Conservation (phyloP, 2,113 vertebrate genomes). For the Rhinopomastus cyanomelas region DNA sequence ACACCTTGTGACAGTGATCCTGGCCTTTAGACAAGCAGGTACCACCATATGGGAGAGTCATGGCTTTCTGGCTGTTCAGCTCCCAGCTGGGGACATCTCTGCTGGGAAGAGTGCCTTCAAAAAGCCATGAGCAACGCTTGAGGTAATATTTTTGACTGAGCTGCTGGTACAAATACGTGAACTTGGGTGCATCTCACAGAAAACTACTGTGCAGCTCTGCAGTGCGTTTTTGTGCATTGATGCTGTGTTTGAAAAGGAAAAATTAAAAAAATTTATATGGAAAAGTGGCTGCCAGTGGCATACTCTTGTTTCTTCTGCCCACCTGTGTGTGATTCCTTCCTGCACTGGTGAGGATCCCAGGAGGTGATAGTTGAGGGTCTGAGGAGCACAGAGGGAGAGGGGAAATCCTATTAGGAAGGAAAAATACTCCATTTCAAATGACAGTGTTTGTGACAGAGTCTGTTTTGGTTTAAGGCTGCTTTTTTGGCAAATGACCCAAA, state of each 20-base stretch:
- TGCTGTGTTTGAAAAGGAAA: not conserved
- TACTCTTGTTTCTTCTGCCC: not conserved
- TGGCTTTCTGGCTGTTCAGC: not conserved
- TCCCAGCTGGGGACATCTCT: not conserved
- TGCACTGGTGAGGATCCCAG: accelerated
- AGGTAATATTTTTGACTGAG: no score
- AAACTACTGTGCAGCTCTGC: conserved; percentile 1
- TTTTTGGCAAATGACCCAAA: not conserved
- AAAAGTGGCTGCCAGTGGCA: accelerated
- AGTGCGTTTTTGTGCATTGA: not conserved
- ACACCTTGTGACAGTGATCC: not conserved
- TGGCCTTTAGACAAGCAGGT: not conserved
- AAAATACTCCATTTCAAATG: not conserved
- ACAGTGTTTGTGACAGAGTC: not conserved
- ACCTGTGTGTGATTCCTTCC: not conserved
- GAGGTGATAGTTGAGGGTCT: not conserved
- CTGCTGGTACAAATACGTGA: not conserved
- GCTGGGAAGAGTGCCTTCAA: not conserved
- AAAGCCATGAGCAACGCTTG: not conserved
- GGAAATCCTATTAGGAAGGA: not conserved
- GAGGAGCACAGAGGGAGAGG: not conserved
- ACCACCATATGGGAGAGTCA: not conserved
- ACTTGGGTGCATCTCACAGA: not conserved
- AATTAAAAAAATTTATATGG: not conserved
- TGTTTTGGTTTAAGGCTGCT: not conserved